These are phyloP conservation scores for Phrynocephalus vlangalii DNA, from an alignment of 2,797 vertebrate species.

Conservation along the genomic window DNA sequence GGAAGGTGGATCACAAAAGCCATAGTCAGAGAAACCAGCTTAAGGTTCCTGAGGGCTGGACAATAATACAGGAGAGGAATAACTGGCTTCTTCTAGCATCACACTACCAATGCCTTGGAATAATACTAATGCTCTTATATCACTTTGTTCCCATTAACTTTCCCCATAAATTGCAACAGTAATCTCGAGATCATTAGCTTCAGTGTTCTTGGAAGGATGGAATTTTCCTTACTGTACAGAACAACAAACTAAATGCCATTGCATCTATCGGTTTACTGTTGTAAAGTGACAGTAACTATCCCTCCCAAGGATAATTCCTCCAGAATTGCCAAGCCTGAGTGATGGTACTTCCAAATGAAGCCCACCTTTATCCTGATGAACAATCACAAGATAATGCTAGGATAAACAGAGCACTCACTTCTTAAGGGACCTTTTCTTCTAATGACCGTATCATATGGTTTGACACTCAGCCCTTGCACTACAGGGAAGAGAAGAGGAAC, in stretches of 20 bases:
- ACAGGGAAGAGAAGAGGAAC: too few species aligned
- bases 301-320: too few species aligned
- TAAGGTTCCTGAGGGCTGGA: neutral
- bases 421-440: too few species aligned
- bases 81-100: neutral
- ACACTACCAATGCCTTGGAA: neutral
- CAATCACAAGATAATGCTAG: too few species aligned
- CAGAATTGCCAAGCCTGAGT: too few species aligned
- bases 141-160: neutral
- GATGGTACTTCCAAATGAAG: too few species aligned
- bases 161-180: neutral
- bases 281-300: too few species aligned
- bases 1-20: too few species aligned
- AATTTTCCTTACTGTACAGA: neutral
- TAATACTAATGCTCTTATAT: neutral
- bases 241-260: neutral
- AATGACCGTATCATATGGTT: too few species aligned
- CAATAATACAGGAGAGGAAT: neutral
- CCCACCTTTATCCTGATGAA: too few species aligned
- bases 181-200: neutral
- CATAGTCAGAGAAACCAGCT: neutral
- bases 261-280: neutral
- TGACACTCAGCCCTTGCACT: too few species aligned
- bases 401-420: too few species aligned
- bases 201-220: neutral